These are phyloP conservation scores for Planiliza haematocheilus DNA, from an alignment of 2,113 vertebrate species.

Conservation along the genomic window DNA sequence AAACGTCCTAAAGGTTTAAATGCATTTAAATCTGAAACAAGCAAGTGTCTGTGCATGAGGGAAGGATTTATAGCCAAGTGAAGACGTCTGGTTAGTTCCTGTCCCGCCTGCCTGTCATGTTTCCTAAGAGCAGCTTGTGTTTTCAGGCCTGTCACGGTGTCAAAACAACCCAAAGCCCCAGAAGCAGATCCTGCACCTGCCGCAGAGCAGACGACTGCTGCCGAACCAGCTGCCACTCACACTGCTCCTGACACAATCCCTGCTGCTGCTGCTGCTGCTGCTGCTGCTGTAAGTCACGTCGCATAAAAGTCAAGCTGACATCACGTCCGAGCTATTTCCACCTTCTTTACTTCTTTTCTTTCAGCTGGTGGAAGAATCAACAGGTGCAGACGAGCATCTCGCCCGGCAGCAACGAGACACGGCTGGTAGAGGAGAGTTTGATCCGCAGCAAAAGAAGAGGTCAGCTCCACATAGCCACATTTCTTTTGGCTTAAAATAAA, in stretches of 20 bases:
- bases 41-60: background rate
- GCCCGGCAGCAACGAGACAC: slow-evolving; percentile 12
- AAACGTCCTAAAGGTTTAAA: too few relatives aligned
- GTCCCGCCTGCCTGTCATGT: background rate
- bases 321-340: background rate
- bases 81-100: background rate
- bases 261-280: slow-evolving; percentile 46
- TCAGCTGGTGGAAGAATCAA: slow-evolving; percentile 48
- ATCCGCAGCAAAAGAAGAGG: slow-evolving; percentile 44
- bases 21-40: background rate
- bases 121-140: slow-evolving; percentile 31
- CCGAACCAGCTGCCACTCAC: slow-evolving; percentile 24
- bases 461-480: slow-evolving; percentile 38
- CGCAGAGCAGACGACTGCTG: slow-evolving; percentile 2
- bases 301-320: background rate
- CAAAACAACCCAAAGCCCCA: slow-evolving; percentile 31
- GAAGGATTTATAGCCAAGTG: background rate
- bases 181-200: background rate
- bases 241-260: slow-evolving; percentile 11
- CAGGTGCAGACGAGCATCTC: background rate
- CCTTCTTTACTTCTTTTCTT: background rate
- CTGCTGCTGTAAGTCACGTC: slow-evolving; percentile 57
- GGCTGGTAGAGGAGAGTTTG: slow-evolving; percentile 7
- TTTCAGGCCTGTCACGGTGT: slow-evolving; percentile 46
- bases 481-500: background rate